phyloP scores from a whole-genome alignment of 2,797 vertebrate species.

The Melanotaenia boesemani region DNA sequence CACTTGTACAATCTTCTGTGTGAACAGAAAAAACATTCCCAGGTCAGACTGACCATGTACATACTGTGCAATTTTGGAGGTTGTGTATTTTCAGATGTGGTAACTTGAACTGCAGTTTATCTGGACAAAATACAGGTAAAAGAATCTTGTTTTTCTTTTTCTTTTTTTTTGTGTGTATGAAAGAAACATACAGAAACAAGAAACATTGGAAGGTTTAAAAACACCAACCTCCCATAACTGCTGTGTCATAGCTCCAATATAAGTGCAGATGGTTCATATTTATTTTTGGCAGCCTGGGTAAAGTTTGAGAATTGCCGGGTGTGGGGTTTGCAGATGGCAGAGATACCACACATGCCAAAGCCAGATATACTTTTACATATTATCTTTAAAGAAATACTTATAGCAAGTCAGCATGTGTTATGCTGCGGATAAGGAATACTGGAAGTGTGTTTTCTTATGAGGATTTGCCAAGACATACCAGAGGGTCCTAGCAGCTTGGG shows the following conservation, averaged over 20 bases:
- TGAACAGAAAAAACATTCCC: neutral
- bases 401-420: constrained; percentile 17
- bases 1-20: neutral
- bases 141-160: neutral
- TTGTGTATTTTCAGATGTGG: neutral
- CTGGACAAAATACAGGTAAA: neutral
- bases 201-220: constrained; percentile 13
- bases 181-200: constrained; percentile 5
- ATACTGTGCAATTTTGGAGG: neutral
- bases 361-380: constrained; percentile 34
- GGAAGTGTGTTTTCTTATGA: constrained; percentile 31
- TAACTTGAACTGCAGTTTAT: constrained; percentile 1
- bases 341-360: constrained; percentile 62
- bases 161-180: neutral
- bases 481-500: constrained; percentile 19
- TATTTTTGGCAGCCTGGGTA: constrained; percentile 67
- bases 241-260: constrained; percentile 53
- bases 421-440: constrained; percentile 16
- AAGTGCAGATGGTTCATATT: constrained; percentile 45
- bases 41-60: constrained; percentile 9
- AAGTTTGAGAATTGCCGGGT: constrained; percentile 32
- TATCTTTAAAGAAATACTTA: constrained; percentile 34
- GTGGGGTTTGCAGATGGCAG: constrained; percentile 57
- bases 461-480: constrained; percentile 45
- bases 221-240: constrained; percentile 44